Percentiles rank a stretch among this genome's conserved stretches.
phyloP scores from a whole-genome alignment of 2,113 vertebrate genomes.

The Misgurnus mizolepis region DNA sequence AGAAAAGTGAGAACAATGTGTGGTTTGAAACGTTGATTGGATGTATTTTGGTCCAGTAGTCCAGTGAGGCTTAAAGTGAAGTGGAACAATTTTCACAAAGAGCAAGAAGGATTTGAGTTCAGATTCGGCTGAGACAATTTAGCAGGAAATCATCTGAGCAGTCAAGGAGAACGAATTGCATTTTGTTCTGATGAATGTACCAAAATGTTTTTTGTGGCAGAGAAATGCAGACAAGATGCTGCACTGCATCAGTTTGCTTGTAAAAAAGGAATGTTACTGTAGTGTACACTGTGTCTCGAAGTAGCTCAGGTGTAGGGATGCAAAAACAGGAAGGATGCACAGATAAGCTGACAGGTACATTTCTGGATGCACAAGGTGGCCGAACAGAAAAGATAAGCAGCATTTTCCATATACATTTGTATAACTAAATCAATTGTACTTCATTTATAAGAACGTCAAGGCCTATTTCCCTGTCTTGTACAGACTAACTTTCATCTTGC shows the following conservation, averaged over 20 bases:
- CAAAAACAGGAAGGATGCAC: background rate
- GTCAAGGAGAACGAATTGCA: background rate
- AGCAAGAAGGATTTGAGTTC: background rate
- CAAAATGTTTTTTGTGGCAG: background rate
- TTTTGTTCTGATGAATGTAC: conserved; percentile 31
- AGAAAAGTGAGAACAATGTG: background rate
- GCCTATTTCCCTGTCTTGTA: background rate
- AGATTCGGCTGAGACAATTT: background rate
- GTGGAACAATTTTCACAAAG: background rate
- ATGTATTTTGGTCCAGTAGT: background rate
- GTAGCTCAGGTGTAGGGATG: conserved; percentile 8
- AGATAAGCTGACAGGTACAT: conserved; percentile 15
- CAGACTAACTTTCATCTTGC: background rate
- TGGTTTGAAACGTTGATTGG: background rate
- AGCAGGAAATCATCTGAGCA: conserved; percentile 12
- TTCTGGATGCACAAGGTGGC: background rate
- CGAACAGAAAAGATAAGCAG: background rate
- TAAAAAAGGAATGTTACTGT: background rate
- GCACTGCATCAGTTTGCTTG: background rate
- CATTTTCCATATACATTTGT: background rate
- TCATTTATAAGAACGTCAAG: background rate
- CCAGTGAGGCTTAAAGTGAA: background rate
- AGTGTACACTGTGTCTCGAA: background rate
- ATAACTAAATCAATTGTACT: background rate
- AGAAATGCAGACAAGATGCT: background rate